phyloP scores from a whole-genome alignment of 2,113 vertebrate genomes.

The Cricetomys ansorgei region DNA sequence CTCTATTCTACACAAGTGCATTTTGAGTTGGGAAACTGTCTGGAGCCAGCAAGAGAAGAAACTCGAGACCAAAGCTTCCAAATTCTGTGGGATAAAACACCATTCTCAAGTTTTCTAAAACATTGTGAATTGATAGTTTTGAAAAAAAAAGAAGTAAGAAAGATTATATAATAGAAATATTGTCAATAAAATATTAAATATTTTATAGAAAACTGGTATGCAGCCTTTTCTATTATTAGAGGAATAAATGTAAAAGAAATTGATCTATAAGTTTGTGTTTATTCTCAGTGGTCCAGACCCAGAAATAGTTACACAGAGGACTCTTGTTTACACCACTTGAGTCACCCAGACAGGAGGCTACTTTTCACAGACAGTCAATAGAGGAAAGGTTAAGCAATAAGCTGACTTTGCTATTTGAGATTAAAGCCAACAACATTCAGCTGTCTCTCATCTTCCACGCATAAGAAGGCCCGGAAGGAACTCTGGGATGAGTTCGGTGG shows the following conservation, averaged over 20 bases:
- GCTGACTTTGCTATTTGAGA: conserved; percentile 24
- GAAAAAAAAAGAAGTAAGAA: neutral
- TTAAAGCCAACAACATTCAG: neutral
- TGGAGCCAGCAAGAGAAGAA: neutral
- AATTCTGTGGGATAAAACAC: neutral
- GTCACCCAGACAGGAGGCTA: neutral
- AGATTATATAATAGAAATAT: neutral
- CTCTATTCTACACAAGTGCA: neutral
- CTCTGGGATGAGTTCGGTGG: neutral
- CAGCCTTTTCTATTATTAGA: neutral
- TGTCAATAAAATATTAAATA: neutral
- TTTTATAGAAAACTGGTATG: neutral
- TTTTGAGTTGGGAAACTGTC: neutral
- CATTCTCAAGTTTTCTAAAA: neutral
- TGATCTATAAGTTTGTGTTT: neutral
- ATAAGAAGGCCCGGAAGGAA: neutral
- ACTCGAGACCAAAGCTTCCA: neutral
- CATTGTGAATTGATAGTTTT: neutral
- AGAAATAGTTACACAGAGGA: neutral
- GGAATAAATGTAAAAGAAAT: conserved; percentile 8
- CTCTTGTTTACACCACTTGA: neutral
- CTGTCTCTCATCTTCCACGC: neutral
- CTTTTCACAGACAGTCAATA: neutral
- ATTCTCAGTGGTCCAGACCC: neutral
- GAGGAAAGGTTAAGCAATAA: neutral